Percentiles rank a stretch among this genome's conserved stretches.
Conservation (phyloP, 1,140 invertebrate genomes). For the Tyrophagus putrescentiae region DNA sequence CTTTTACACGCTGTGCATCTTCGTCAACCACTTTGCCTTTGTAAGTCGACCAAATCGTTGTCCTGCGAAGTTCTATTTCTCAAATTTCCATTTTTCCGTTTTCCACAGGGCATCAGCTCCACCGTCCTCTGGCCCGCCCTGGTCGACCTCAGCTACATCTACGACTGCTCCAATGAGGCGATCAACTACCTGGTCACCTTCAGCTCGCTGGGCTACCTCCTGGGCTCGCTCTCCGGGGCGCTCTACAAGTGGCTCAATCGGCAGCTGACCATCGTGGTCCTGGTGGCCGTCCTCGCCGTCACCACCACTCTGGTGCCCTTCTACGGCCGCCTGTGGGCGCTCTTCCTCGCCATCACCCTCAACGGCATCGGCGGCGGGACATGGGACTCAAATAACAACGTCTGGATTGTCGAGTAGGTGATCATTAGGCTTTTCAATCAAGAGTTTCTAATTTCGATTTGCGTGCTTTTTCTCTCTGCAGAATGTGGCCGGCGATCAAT, state of each 20-base stretch:
- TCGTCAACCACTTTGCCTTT: conserved; percentile 17
- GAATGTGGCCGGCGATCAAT: conserved; percentile 14
- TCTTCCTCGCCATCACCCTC: background rate
- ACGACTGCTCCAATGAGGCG: background rate
- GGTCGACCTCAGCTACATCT: conserved; percentile 14
- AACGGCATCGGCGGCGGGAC: conserved; percentile 10
- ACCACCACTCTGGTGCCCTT: conserved; percentile 3
- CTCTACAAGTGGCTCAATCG: conserved; percentile 17
- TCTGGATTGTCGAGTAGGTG: conserved; percentile 18
- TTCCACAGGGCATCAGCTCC: conserved; percentile 1
- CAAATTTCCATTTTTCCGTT: background rate
- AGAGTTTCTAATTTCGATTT: too few relatives aligned
- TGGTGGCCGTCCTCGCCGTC: background rate
- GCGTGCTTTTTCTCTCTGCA: too few relatives aligned
- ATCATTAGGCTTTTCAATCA: too few relatives aligned
- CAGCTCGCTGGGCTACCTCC: conserved; percentile 2
- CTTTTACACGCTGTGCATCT: conserved; percentile 4
- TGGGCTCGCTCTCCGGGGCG: conserved; percentile 2
- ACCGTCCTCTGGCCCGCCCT: conserved; percentile 2
- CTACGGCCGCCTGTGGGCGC: background rate
- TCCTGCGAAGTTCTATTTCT: background rate
- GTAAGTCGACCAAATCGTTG: background rate
- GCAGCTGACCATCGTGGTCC: background rate
- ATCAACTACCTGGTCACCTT: background rate
- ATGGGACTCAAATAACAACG: conserved; percentile 8